Base-by-base conservation (phyloP, 2,113 vertebrate genomes). In the Jaculus jaculus region DNA sequence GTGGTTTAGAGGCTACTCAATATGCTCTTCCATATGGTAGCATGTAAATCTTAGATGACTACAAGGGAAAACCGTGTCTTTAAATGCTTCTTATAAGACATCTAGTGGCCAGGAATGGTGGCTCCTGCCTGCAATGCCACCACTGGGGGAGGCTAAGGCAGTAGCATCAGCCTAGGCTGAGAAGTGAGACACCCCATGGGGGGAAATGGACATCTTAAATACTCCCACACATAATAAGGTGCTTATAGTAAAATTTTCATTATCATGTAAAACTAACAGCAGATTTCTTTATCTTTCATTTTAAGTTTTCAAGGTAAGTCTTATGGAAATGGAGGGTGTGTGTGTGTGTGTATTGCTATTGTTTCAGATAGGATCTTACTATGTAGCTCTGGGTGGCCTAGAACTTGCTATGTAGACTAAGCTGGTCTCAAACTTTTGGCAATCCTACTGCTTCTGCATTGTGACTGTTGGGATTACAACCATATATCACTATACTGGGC, bases 221-320 rank as follows among this genome's bases (percentile, higher is more conserved):
- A 91, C 39, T 84, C 37, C 15, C n/a, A 74, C 16, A 84, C 20
- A 69, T 39, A 86, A 71, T 80, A 71, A 13, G 2, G 17, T 82
- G 24, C 23, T 86, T 69, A 66, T 0, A 72, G 12, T 88, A 85
- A 71, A 54, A 82, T 42, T 90, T 94, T 84, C 65, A 78, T 65
- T 17, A 69, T 81, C 66, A 72, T 34, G n/a, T 80, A 20, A 92
- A 95, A 94, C 39, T 54, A 8, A 94, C 13, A 34, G 12, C n/a
- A 21, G 7, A 4, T 80, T 26, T 71, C 54, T 90, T 34, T 54
- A 10, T 80, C n/a, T 83, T 61, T 74, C 32, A 63, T 63, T 77
- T 75, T 78, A 90, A 17, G 61, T 94, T 93, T 87, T 71, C 20
- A 87, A 90, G 39, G 77, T 63, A 91, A 92, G 63, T 63, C 28